Evolutionary conservation across 2,888 invertebrate genomes (phyloP).

Genomic region (Meteorus colon): DNA sequence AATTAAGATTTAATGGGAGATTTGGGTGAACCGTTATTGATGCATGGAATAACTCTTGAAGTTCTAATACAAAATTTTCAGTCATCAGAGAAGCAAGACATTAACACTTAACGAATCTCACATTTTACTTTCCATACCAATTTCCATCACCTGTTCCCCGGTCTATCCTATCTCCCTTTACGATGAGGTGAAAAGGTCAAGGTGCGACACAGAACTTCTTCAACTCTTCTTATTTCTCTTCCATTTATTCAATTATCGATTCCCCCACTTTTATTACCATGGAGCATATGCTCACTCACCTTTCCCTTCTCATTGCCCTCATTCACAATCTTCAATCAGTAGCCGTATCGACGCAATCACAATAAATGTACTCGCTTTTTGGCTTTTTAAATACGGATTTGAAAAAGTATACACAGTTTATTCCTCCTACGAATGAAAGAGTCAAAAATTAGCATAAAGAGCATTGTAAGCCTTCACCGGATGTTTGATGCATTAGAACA

Average conservation of each 20-base stretch:
- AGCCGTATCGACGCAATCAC: constrained; percentile 3
- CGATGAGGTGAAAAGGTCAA: constrained; percentile 36
- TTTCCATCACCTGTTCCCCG: constrained; percentile 4
- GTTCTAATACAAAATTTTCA: no score
- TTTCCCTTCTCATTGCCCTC: background rate
- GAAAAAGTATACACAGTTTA: background rate
- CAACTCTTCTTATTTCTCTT: constrained; percentile 22
- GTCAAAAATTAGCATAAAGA: background rate
- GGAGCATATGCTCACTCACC: constrained; percentile 10
- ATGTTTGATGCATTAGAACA: background rate
- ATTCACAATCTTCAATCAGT: background rate
- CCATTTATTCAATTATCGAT: constrained; percentile 29
- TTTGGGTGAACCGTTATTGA: no score
- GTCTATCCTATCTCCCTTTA: constrained; percentile 10
- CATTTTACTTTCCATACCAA: background rate
- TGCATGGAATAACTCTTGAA: no score
- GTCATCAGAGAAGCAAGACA: no score
- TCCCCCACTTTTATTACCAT: constrained; percentile 3
- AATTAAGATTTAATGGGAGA: no score
- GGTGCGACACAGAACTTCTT: constrained; percentile 22
- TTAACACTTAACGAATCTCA: background rate
- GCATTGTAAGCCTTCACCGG: background rate
- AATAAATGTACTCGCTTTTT: background rate
- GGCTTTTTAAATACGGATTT: background rate
- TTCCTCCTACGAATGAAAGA: background rate